Base-by-base conservation (phyloP, 2,797 vertebrate genomes). In the Molossus alvarezi region DNA sequence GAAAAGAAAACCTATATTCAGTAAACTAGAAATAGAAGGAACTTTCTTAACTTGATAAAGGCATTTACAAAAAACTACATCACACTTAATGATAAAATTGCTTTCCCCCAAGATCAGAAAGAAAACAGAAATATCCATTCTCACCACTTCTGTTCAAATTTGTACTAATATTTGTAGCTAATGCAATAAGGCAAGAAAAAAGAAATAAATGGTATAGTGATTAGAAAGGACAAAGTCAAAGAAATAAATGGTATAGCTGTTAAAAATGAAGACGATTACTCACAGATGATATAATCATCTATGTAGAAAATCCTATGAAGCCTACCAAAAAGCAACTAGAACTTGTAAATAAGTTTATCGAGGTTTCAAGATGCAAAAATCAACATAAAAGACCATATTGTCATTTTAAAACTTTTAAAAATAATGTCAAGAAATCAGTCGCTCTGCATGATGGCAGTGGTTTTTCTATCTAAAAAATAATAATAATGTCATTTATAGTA, bases 31-130 rank as follows among this genome's bases (percentile, higher is more conserved):
- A 73, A 65, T 37, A 64, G 45, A 65, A 6, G n/a, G 21, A 57
- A 77, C 51, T 91, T 90, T 37, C 27, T 86, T 60, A 60, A 84
- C 53, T 84, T 41, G 3, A 45, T 84, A 84, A 90, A 75, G 71
- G 4, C 53, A 73, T 75, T 53, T 76, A 60, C 2, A 84, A 84
- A 48, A 76, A 45, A 1, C 20, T 55, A 45, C 23, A 21, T 82
- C 27, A 37, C 23, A 15, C 69, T 41, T 73, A 82, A 60, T 60
- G 18, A 62, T 64, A 53, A 76, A 90, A 89, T 58, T 53, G 21
- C 29, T 53, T 90, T 77, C 14, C 7, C n/a, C 3, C 29, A 60
- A 69, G n/a, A 71, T 41, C 51, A 69, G 21, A 29, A 90, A 53
- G 48, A 82, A 82, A 41, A 84, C 69, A 77, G 51, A 85, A 8